phyloP scores from a whole-genome alignment of 2,888 invertebrate genomes.

The Gonocerus acuteangulatus region DNA sequence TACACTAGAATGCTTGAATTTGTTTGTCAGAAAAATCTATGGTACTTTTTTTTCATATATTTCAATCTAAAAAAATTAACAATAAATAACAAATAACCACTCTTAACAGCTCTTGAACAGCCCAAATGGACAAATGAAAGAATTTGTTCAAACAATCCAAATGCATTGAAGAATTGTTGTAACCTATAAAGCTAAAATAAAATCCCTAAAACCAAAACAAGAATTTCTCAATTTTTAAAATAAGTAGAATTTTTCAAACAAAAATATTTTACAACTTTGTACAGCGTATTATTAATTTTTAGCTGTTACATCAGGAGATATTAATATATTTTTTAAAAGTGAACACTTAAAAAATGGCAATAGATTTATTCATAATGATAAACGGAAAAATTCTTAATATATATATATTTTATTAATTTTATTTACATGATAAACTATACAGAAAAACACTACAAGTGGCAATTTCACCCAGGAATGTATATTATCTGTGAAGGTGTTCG shows the following conservation, averaged over 20 bases:
- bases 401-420: background rate
- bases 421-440: conserved; percentile 8
- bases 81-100: no score
- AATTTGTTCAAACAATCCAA: no score
- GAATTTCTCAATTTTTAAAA: background rate
- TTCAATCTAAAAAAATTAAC: no score
- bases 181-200: no score
- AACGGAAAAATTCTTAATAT: background rate
- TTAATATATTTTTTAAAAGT: background rate
- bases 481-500: background rate
- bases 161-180: no score
- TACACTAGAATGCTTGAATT: no score
- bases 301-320: background rate
- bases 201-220: background rate
- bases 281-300: background rate
- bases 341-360: background rate
- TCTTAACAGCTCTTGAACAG: no score
- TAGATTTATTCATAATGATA: background rate
- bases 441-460: background rate
- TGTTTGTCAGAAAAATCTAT: no score
- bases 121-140: no score
- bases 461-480: background rate
- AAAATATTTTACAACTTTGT: background rate
- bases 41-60: no score
- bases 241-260: background rate